phyloP scores from a whole-genome alignment of 1,140 invertebrate species.

The Bradysia coprophila region DNA sequence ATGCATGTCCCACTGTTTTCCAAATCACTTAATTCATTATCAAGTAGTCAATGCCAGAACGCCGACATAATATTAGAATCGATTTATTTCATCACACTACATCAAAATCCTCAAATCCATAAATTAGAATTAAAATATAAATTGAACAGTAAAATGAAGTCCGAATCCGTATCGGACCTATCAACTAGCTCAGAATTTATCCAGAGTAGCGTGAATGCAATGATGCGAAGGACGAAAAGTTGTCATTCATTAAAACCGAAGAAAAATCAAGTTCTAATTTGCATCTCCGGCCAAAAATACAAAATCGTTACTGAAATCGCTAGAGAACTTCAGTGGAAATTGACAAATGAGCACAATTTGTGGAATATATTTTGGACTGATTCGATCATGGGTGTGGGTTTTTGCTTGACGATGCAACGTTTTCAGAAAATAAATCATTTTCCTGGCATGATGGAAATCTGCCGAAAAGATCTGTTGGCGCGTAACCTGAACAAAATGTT shows the following conservation, averaged over 20 bases:
- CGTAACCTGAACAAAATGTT: conserved; percentile 72
- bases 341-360: conserved; percentile 56
- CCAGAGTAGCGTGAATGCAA: no score
- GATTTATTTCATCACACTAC: no score
- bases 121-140: no score
- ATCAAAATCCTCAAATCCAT: no score
- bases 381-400: conserved; percentile 57
- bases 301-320: conserved; percentile 50
- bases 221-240: neutral
- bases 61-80: no score
- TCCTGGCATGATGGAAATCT: conserved; percentile 83
- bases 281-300: conserved; percentile 53
- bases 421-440: conserved; percentile 84
- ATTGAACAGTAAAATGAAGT: no score
- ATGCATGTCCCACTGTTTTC: no score
- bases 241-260: no score
- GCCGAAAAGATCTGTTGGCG: conserved; percentile 67
- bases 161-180: no score
- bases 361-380: conserved; percentile 89
- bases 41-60: no score
- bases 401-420: conserved; percentile 75
- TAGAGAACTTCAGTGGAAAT: conserved; percentile 52
- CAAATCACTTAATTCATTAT: no score
- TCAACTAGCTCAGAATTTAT: no score
- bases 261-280: conserved; percentile 30